Base-by-base conservation (phyloP, 2,797 vertebrate species). In the Phoeniculus purpureus region DNA sequence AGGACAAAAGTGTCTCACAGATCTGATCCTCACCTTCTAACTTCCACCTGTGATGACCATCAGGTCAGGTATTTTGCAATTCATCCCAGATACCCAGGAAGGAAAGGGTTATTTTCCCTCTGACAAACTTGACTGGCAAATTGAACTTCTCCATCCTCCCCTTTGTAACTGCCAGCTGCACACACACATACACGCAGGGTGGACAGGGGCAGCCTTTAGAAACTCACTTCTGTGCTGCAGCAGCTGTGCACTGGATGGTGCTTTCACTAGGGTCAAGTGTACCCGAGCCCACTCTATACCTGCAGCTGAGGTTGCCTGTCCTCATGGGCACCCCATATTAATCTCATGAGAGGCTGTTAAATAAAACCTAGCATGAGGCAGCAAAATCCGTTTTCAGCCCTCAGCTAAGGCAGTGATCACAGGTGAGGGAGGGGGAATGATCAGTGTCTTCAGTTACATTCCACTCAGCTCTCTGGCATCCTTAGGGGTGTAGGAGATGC, bases 201-300 rank as follows among this genome's bases (percentile, higher is more conserved):
- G 11, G 37, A 12, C 11, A 54, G 43, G 37, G 45, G 20, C 18
- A 81, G 17, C 15, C 15, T 56, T 61, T 9, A 48, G 34, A 15
- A 60, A 18, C 7, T 3, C 22, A 7, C 5, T 25, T 72, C 18
- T 52, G 51, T 52, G 37, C 29, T 40, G 10, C 1, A 3, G 37
- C 51, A 84, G 50, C 27, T 48, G 17, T 14, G 12, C 64, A 17
- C 31, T 16, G 1, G 15, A 43, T 34, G 22, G 26, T 10, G 1
- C n/a, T 76, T 29, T 22, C 5, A 4, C 10, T 4, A 10, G 4
- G 7, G 6, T 7, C 0, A 0, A 54, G n/a, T 10, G 55, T 18
- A 18, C 6, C 6, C 0, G 0, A 8, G 7, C 1, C 7, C 14
- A 10, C 7, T 40, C n/a, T 51, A 25, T 25, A 47, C 7, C 3